Conservation (phyloP, 2,113 vertebrate genomes). For the Thalassoma bifasciatum region DNA sequence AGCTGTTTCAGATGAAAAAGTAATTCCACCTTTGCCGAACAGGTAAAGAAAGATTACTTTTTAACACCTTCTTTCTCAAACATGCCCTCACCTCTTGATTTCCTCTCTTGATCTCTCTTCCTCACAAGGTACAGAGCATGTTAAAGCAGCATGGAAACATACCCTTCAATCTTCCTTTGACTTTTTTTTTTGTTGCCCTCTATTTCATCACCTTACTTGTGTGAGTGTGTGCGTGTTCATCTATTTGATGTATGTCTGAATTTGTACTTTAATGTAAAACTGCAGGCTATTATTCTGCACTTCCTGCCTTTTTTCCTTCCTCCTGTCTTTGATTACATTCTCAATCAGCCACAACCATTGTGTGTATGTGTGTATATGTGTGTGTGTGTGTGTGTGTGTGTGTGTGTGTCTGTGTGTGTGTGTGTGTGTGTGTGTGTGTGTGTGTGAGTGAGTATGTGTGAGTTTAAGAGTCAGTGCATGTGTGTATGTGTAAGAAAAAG, state of each 20-base stretch:
- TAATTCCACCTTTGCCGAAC: slow-evolving; percentile 29
- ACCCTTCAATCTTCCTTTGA: slow-evolving; percentile 7
- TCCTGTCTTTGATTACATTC: slow-evolving; percentile 25
- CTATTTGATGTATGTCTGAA: background rate
- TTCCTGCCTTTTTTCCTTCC: background rate
- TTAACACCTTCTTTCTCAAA: slow-evolving; percentile 7
- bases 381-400: background rate
- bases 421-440: background rate
- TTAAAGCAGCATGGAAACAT: slow-evolving; percentile 14
- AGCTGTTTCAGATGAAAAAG: slow-evolving; percentile 20
- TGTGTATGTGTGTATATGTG: background rate
- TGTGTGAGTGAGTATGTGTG: no score
- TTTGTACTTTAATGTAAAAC: background rate
- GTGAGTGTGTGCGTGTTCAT: background rate
- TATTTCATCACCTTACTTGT: background rate
- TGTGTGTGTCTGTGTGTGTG: background rate
- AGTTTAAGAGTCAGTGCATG: background rate
- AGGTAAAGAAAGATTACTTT: background rate
- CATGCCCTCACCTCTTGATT: slow-evolving; percentile 4
- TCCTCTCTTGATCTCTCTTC: background rate
- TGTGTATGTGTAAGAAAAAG: background rate
- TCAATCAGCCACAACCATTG: slow-evolving; percentile 18
- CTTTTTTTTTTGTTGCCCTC: background rate
- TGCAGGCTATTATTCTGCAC: background rate
- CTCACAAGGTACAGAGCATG: background rate